Conservation (phyloP, 1,140 invertebrate species). For the Littorina saxatilis region DNA sequence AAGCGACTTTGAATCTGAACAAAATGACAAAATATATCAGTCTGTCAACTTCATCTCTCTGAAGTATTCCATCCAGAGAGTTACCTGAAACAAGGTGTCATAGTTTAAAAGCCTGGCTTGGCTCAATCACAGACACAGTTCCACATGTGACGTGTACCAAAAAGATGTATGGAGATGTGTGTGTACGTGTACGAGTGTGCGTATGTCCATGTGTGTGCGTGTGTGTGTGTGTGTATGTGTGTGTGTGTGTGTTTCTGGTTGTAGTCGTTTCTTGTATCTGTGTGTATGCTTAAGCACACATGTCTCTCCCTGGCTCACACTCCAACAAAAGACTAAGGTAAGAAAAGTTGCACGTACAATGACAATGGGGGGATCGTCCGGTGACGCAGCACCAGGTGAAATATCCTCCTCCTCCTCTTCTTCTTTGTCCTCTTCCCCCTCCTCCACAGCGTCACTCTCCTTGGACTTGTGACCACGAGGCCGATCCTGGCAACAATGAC, state of each 20-base stretch:
- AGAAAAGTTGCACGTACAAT: neutral
- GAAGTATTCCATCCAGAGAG: no score
- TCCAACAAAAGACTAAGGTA: no score
- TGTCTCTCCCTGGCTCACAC: no score
- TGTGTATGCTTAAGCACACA: neutral
- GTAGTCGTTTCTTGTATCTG: neutral
- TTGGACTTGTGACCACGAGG: conserved; percentile 27
- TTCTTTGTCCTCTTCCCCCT: neutral
- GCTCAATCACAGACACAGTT: no score
- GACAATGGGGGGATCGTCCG: neutral
- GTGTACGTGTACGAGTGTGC: conserved; percentile 7
- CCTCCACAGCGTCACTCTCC: conserved; percentile 6
- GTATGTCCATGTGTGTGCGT: conserved; percentile 8
- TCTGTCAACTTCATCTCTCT: no score
- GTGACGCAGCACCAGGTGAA: neutral
- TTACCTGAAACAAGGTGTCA: no score
- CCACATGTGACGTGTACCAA: no score
- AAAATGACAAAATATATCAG: no score
- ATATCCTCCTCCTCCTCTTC: neutral
- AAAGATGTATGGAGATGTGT: no score
- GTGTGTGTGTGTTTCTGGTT: neutral
- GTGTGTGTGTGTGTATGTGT: conserved; percentile 5
- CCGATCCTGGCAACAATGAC: neutral
- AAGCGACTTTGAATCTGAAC: no score
- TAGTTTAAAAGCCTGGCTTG: no score